Percentiles rank a stretch among this genome's conserved stretches.
phyloP scores from a whole-genome alignment of 1,140 invertebrate genomes.

The Heliconius eleuchia region DNA sequence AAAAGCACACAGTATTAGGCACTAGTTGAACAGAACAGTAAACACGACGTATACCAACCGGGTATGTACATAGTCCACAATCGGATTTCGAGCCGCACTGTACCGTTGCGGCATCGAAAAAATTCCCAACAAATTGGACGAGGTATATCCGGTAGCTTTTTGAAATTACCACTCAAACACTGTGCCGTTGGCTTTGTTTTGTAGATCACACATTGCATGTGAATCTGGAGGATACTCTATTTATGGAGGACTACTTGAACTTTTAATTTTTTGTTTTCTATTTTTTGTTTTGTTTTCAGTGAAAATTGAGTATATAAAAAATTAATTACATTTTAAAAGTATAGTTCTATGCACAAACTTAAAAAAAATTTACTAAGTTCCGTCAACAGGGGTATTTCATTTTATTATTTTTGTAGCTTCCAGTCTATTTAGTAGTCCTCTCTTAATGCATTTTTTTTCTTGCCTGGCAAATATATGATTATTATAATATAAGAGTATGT shows the following conservation, averaged over 20 bases:
- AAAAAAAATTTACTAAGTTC: too few species aligned
- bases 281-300: neutral
- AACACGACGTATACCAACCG: neutral
- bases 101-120: constrained; percentile 15
- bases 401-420: too few species aligned
- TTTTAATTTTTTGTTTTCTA: too few species aligned
- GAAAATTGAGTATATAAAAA: neutral
- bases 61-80: constrained; percentile 14
- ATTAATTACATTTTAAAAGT: too few species aligned
- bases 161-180: constrained; percentile 21
- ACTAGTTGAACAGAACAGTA: constrained; percentile 19
- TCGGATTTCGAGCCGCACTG: constrained; percentile 1
- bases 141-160: constrained; percentile 13
- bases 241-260: neutral
- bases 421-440: too few species aligned
- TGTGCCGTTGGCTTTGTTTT: constrained; percentile 14
- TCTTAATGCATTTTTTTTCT: too few species aligned
- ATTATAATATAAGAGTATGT: too few species aligned
- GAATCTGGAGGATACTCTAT: neutral
- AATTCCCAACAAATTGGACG: constrained; percentile 20
- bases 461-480: too few species aligned
- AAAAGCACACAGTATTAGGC: constrained; percentile 13
- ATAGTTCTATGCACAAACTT: too few species aligned
- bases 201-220: neutral
- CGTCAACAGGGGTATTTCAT: too few species aligned